Percentiles rank a stretch among this genome's conserved stretches.
These are phyloP conservation scores for Rhyacichthys aspro DNA, from an alignment of 2,797 vertebrate genomes.

Conservation along the genomic window DNA sequence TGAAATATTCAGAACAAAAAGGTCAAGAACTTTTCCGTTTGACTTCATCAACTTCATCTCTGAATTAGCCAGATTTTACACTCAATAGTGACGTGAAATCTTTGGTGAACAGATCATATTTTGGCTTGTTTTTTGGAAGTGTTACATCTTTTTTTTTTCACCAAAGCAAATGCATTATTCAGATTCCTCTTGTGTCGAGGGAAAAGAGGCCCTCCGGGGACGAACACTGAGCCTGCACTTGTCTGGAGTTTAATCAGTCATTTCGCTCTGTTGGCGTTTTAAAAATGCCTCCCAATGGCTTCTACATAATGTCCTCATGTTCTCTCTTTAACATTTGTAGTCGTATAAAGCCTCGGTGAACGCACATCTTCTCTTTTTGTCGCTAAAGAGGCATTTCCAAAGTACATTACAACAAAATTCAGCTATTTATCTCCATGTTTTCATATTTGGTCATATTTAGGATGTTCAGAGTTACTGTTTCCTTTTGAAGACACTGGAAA, in stretches of 20 bases:
- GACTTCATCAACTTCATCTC: too few relatives aligned
- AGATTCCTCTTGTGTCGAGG: background rate
- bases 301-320: background rate
- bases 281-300: background rate
- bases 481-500: background rate
- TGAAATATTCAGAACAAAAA: too few relatives aligned
- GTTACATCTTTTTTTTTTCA: background rate
- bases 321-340: background rate
- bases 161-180: conserved; percentile 4
- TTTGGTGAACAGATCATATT: background rate
- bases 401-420: too few relatives aligned
- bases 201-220: background rate
- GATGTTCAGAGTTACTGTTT: too few relatives aligned
- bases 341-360: background rate
- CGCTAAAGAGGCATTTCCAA: too few relatives aligned
- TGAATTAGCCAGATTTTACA: background rate
- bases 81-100: background rate
- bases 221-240: background rate
- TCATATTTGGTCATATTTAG: too few relatives aligned
- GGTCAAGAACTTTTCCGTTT: too few relatives aligned
- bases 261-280: background rate
- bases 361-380: too few relatives aligned
- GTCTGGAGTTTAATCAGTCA: too few relatives aligned
- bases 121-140: background rate
- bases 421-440: too few relatives aligned